Base-by-base conservation (phyloP, 2,113 vertebrate species). In the Acanthisitta chloris region DNA sequence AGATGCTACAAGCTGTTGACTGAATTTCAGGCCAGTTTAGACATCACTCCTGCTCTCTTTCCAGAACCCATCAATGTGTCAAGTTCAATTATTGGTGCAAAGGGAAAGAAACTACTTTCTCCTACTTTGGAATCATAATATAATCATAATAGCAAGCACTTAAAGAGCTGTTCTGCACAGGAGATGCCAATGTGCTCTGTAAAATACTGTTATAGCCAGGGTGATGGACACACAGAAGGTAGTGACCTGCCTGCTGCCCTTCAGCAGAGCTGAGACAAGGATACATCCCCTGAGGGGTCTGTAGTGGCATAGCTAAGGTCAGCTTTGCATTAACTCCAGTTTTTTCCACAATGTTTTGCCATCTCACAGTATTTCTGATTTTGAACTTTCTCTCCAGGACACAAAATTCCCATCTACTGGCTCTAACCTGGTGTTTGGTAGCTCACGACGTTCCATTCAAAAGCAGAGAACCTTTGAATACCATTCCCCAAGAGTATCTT, bases 21-120 rank as follows among this genome's bases (percentile, higher is more conserved):
- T 92, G 85, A 77, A 70, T 93, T 94, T 88, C 71, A 88, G 74
- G 81, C 62, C 66, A 70, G 29, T 94, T 85, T 88, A 76, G 62
- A 66, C 43, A n/a, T 51, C 17, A 19, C 20, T 91, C 21, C 43
- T 67, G 28, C 65, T 91, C 48, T 69, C 43, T 71, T 89, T 86
- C 85, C 90, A 85, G 49, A 71, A 36, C n/a, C 38, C 71, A 64
- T 93, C 85, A 81, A 59, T 25, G 52, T 86, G 49, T 80, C 74
- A 62, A 83, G 45, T 34, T 58, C 33, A 64, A 16, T 88, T 70
- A 55, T 38, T n/a, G 46, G 46, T 86, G 57, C 74, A 72, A 79
- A 69, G 36, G 28, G 33, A 79, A 82, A 85, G 62, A 72, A 96
- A 64, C 62, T 61, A 40, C 40, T 80, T 88, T 87, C 42, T 71